Evolutionary conservation across 2,113 vertebrate genomes (phyloP), one percentile per base, ranked within the genome.

Genomic region (Phalacrocorax carbo): DNA sequence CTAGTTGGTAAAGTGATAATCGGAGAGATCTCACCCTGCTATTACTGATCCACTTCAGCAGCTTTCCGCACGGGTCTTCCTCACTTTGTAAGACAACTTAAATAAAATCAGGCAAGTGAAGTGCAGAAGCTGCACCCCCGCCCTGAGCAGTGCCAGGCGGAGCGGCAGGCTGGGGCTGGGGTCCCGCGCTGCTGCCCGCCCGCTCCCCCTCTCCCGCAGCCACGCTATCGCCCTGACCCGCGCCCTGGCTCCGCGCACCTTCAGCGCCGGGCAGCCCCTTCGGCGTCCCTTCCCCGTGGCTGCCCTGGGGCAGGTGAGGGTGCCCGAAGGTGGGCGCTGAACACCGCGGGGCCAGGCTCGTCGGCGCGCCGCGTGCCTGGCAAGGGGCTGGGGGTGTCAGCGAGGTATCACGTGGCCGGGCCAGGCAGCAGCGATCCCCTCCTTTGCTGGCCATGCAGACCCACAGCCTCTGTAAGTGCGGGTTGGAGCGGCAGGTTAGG

Each of bases 401-500:
- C 18, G 15, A 10, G 32, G 11, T 6, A 2, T 6, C 13, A 1
- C 7, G 1, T 15, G 10, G 72, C 51, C 3, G 2, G 38, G 30
- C 5, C 42, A 2, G 65, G 49, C 51, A 34, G 66, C 10, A 1
- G 32, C 3, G 76, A 16, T 12, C 29, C 51, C 44, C 32, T 8
- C 21, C n/a, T 73, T 2, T 5, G 46, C 71, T 32, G 40, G 18
- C 36, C 61, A 64, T 27, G 61, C 61, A 38, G 17, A 62, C 25
- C 34, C 10, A 25, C 22, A 10, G 27, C 34, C 71, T 49, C 19
- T n/a, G 15, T 2, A 3, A 11, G 69, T 5, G 73, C 0, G 7
- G 46, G 38, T 2, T 29, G 21, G 38, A 62, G 60, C 61, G 12
- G 0, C 61, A 18, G 2, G 4, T 9, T 8, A 0, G 6, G 54